phyloP scores from a whole-genome alignment of 2,113 vertebrate genomes.

The Empidonax alnorum region DNA sequence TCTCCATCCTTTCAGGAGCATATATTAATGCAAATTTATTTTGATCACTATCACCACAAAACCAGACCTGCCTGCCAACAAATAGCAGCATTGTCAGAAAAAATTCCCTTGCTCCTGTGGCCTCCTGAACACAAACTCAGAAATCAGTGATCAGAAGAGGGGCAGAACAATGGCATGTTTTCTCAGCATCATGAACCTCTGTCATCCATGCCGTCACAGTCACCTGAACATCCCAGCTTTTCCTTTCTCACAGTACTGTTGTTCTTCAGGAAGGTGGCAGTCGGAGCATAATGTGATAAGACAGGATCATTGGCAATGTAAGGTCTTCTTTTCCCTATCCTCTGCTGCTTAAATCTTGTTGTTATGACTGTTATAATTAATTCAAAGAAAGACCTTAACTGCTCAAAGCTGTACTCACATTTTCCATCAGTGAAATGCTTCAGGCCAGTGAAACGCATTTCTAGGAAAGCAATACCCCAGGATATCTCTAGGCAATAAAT shows the following conservation, averaged over 20 bases:
- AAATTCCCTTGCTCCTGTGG: background rate
- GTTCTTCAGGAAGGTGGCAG: background rate
- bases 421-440: slow-evolving; percentile 1
- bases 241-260: background rate
- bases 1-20: background rate
- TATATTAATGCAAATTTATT: background rate
- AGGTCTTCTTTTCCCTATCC: background rate
- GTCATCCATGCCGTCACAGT: background rate
- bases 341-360: background rate
- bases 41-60: background rate
- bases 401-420: background rate
- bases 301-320: background rate
- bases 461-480: slow-evolving; percentile 14
- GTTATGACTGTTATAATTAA: background rate
- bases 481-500: slow-evolving; percentile 67
- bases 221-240: background rate
- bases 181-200: background rate
- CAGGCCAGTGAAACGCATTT: slow-evolving; percentile 42
- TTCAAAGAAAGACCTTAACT: slow-evolving; percentile 12
- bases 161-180: background rate
- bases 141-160: background rate
- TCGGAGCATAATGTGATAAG: background rate
- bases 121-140: background rate
- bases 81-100: background rate
- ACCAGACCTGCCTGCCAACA: background rate